These are phyloP conservation scores for Leptothorax acervorum DNA, from an alignment of 2,888 invertebrate species.

Conservation along the genomic window DNA sequence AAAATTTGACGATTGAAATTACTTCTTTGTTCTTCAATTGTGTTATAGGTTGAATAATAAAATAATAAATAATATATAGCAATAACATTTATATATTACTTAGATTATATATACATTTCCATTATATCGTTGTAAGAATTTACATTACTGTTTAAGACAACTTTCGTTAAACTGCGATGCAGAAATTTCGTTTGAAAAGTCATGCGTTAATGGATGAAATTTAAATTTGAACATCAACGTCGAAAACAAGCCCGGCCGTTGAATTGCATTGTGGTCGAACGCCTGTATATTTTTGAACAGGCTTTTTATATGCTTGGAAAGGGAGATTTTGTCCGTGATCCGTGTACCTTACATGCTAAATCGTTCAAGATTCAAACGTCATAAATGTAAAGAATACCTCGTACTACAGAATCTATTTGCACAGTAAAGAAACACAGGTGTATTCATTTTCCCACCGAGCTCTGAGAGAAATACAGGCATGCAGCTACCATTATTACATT, in stretches of 20 bases:
- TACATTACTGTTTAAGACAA: not conserved
- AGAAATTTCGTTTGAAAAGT: not conserved
- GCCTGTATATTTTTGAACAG: not conserved
- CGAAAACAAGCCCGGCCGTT: not conserved
- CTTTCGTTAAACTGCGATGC: not conserved
- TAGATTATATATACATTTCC: not conserved
- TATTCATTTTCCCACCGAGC: not conserved
- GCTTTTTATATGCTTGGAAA: not conserved
- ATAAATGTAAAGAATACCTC: slow-evolving; percentile 9
- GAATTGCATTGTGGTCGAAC: slow-evolving; percentile 20
- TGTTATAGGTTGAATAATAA: not conserved
- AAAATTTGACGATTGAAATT: not conserved
- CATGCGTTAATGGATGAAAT: slow-evolving; percentile 22
- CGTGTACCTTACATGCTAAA: slow-evolving; percentile 23
- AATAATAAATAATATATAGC: not conserved
- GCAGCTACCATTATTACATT: slow-evolving; percentile 24
- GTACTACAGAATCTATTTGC: slow-evolving; percentile 12
- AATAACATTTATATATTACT: not conserved
- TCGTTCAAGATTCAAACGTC: slow-evolving; percentile 20
- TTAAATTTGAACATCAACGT: slow-evolving; percentile 13
- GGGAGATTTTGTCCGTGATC: slow-evolving; percentile 2
- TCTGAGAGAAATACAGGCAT: not conserved
- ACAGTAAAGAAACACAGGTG: slow-evolving; percentile 6
- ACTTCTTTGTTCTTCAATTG: not conserved
- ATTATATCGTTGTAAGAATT: not conserved